Conservation (phyloP, 2,797 vertebrate species). For the Rhynchonycteris naso region DNA sequence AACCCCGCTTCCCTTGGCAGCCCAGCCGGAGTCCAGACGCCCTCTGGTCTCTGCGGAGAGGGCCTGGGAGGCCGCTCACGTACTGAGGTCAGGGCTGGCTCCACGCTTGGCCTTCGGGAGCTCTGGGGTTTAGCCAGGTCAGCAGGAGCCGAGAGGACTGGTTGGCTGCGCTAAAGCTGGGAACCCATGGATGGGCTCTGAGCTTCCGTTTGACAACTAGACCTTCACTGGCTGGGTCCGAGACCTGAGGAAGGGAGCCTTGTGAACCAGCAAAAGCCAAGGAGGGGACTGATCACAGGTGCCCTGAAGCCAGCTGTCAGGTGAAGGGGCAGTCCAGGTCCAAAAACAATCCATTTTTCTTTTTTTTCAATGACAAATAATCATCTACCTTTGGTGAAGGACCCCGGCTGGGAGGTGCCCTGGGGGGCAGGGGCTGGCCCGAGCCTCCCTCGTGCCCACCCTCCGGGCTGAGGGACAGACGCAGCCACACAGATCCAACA, state of each 20-base stretch:
- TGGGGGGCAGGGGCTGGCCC: constrained; percentile 76
- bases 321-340: background rate
- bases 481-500: constrained; percentile 96
- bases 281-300: background rate
- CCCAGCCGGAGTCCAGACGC: background rate
- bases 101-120: background rate
- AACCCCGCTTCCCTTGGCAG: background rate
- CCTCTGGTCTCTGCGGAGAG: background rate
- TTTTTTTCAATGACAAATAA: constrained; percentile 54
- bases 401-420: constrained; percentile 68
- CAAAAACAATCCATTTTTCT: constrained; percentile 24
- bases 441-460: constrained; percentile 68
- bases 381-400: background rate
- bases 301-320: background rate
- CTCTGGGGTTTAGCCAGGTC: background rate
- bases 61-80: background rate
- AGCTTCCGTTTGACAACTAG: background rate
- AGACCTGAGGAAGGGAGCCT: background rate
- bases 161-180: background rate
- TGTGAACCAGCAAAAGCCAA: constrained; percentile 7
- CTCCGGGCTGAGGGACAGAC: constrained; percentile 87
- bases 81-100: background rate
- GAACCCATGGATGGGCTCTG: background rate
- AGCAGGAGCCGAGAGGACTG: background rate
- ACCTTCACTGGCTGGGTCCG: background rate